Evolutionary conservation across 2,113 vertebrate genomes (phyloP).

Genomic region (Callithrix jacchus): DNA sequence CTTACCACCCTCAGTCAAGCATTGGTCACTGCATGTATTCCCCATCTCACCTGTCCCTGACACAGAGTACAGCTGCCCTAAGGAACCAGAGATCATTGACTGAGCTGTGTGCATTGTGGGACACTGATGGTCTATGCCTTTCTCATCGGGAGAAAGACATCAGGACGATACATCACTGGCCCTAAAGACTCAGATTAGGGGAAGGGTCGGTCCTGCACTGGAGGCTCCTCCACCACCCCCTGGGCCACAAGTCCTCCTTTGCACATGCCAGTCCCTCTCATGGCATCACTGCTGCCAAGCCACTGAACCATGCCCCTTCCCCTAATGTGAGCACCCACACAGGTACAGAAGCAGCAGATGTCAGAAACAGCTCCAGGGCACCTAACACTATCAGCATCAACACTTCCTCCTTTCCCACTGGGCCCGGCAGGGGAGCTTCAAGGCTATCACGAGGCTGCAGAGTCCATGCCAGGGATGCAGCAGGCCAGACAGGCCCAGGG

Average conservation of each 20-base stretch:
- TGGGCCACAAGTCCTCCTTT: neutral
- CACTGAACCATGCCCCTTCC: rapidly evolving
- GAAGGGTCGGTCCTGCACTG: neutral
- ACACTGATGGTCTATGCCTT: neutral
- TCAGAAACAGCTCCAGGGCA: neutral
- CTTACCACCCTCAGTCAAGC: neutral
- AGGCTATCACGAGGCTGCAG: neutral
- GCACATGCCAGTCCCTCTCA: rapidly evolving
- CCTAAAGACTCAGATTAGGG: neutral
- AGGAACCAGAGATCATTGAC: neutral
- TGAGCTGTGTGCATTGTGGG: rapidly evolving
- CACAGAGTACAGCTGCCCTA: rapidly evolving
- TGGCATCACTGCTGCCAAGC: neutral
- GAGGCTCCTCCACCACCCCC: neutral
- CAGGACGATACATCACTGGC: neutral
- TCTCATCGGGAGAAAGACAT: neutral
- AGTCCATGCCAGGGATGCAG: rapidly evolving
- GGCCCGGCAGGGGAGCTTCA: neutral
- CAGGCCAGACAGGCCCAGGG: neutral
- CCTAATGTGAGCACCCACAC: rapidly evolving
- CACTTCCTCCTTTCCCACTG: neutral
- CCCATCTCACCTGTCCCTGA: neutral
- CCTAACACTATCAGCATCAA: neutral
- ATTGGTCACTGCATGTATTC: neutral
- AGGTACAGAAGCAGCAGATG: rapidly evolving